Evolutionary conservation across 2,888 invertebrate species (phyloP).

Genomic region (Dendrolimus pini): DNA sequence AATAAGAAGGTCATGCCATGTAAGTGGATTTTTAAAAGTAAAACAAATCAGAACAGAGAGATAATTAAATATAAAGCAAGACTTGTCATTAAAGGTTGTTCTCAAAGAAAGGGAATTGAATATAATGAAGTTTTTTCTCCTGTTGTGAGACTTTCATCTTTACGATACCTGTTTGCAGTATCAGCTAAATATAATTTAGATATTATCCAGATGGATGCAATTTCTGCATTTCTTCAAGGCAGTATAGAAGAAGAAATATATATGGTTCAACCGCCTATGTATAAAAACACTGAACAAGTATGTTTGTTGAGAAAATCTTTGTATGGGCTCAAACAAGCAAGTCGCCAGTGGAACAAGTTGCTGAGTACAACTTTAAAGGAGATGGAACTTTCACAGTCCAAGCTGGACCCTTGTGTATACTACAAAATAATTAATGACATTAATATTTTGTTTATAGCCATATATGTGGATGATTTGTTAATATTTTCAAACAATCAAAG

Average conservation of each 20-base stretch:
- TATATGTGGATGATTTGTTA: neutral
- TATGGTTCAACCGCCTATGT: conserved; percentile 5
- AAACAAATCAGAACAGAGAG: too few species aligned
- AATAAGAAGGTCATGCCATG: conserved; percentile 7
- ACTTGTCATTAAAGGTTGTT: too few species aligned
- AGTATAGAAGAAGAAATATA: conserved; percentile 12
- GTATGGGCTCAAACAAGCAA: neutral
- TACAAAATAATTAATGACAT: neutral
- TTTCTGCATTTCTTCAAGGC: conserved; percentile 10
- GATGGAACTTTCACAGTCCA: neutral
- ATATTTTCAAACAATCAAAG: neutral
- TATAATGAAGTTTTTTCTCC: too few species aligned
- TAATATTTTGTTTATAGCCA: neutral
- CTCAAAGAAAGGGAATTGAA: too few species aligned
- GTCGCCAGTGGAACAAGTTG: neutral
- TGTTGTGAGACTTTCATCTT: too few species aligned
- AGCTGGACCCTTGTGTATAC: neutral
- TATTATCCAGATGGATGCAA: conserved; percentile 11
- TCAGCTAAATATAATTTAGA: conserved; percentile 7
- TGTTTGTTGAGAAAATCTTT: neutral
- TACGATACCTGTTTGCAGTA: too few species aligned
- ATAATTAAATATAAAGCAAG: too few species aligned
- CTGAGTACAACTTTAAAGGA: neutral
- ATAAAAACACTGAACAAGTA: neutral
- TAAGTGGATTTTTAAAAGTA: too few species aligned